Evolutionary conservation across 1,140 invertebrate genomes (phyloP), one percentile per base, ranked within the genome.

Genomic region (Ceratoteleas bidentatus): DNA sequence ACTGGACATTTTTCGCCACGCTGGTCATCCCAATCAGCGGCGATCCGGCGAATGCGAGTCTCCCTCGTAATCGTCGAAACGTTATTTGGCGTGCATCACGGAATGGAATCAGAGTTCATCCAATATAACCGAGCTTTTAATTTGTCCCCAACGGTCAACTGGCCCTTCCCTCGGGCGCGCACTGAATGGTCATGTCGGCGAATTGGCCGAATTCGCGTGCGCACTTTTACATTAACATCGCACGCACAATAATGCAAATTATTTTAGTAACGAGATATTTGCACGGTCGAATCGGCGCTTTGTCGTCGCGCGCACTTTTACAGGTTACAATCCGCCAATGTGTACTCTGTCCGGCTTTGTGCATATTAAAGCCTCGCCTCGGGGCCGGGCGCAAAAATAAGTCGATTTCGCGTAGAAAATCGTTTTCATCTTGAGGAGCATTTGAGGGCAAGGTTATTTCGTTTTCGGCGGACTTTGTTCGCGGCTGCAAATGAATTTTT

Each of bases 211-310:
- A 84, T 84, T 84, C 57, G 78, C 83, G 83, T 84, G 83, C 73
- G 64, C 83, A 81, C 78, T 81, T 84, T 81, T 81, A 81, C 78
- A 81, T 84, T 79, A 72, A 84, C 65, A 68, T 73, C 70, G 60
- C 77, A 78, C 72, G 77, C 60, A 60, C 70, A 79, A 81, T 78
- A 74, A 84, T 66, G 77, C 60, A 78, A 78, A 78, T 81, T 68
- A 84, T 79, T 75, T 79, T 65, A 52, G 64, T 81, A 81, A 84
- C 75, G 65, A 84, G 69, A 84, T 81, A 70, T 81, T 76, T 75
- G 60, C 74, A 73, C 64, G 74, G 62, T 50, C 68, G 74, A 75
- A 66, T 56, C 64, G 62, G 53, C 49, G 70, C 82, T 84, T 84
- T 84, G n/a, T n/a, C n/a, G 83, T 81, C 49, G 58, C 50, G 16